Percentiles rank a stretch among this genome's conserved stretches.
Evolutionary conservation across 2,888 invertebrate genomes (phyloP).

Genomic region (Phengaris arion): DNA sequence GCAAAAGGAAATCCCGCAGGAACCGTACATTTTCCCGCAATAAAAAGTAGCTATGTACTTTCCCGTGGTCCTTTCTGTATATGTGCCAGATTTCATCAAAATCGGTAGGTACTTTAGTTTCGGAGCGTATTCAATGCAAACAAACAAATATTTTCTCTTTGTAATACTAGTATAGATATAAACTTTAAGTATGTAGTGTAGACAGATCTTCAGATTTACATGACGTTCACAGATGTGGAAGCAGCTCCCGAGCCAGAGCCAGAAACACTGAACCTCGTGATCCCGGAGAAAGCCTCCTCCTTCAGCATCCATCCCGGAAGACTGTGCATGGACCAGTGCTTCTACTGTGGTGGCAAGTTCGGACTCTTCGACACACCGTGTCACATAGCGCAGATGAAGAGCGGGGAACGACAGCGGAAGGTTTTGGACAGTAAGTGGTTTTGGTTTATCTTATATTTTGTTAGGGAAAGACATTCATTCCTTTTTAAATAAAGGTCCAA

Average conservation of each 20-base stretch:
- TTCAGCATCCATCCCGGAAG: constrained; percentile 92
- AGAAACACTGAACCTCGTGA: constrained; percentile 84
- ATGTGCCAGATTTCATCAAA: too few relatives aligned
- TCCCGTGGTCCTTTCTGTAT: too few relatives aligned
- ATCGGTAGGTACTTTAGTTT: too few relatives aligned
- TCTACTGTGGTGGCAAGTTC: constrained; percentile 92
- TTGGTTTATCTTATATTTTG: neutral
- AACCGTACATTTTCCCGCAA: too few relatives aligned
- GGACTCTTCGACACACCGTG: constrained; percentile 92
- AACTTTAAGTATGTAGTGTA: too few relatives aligned
- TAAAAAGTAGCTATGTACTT: too few relatives aligned
- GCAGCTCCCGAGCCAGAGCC: constrained; percentile 65
- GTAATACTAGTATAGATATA: too few relatives aligned
- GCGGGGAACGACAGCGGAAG: constrained; percentile 88
- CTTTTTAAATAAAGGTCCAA: too few relatives aligned
- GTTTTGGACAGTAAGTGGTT: constrained; percentile 84
- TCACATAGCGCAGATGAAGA: constrained; percentile 92
- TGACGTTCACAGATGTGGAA: constrained; percentile 51
- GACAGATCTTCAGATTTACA: neutral
- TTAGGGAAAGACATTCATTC: too few relatives aligned
- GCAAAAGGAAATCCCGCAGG: too few relatives aligned
- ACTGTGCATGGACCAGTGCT: constrained; percentile 90
- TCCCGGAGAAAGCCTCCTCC: constrained; percentile 92
- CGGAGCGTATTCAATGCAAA: too few relatives aligned
- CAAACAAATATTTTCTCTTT: too few relatives aligned